Percentiles rank a stretch among this genome's conserved stretches.
These are phyloP conservation scores for Phyllotreta cruciferae DNA, from an alignment of 2,888 invertebrate species.

Conservation along the genomic window DNA sequence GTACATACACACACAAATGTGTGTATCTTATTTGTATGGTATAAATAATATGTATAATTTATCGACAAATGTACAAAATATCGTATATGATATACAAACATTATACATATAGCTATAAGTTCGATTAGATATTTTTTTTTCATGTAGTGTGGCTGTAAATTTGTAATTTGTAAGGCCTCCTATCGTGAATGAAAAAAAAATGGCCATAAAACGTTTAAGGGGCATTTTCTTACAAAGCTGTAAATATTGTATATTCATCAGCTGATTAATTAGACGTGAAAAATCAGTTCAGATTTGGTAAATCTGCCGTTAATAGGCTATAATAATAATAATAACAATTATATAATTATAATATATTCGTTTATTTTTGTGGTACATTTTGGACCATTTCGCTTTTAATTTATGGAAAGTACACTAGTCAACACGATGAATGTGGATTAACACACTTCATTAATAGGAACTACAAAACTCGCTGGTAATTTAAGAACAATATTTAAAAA, in stretches of 20 bases:
- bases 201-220: slow-evolving; percentile 29
- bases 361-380: slow-evolving; percentile 46
- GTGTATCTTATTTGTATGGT: slow-evolving; percentile 29
- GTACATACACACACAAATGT: no score
- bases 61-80: slow-evolving; percentile 46
- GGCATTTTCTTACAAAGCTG: slow-evolving; percentile 48
- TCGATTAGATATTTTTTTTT: slow-evolving; percentile 38
- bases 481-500: slow-evolving; percentile 67
- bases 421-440: slow-evolving; percentile 50
- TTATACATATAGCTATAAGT: slow-evolving; percentile 43
- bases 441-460: slow-evolving; percentile 68
- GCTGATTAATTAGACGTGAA: slow-evolving; percentile 46
- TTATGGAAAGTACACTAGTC: slow-evolving; percentile 60
- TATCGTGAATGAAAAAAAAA: not conserved
- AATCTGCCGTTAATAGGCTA: slow-evolving; percentile 41
- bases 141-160: slow-evolving; percentile 38
- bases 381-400: slow-evolving; percentile 48
- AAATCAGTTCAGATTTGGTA: slow-evolving; percentile 40
- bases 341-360: slow-evolving; percentile 1
- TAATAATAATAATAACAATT: slow-evolving; percentile 3
- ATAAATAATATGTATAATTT: slow-evolving; percentile 29
- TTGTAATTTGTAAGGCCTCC: slow-evolving; percentile 42
- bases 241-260: slow-evolving; percentile 60
- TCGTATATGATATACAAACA: slow-evolving; percentile 41
- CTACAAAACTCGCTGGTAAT: slow-evolving; percentile 80